Evolutionary conservation across 2,888 invertebrate genomes (phyloP), one percentile per base, ranked within the genome.

Genomic region (Eristalinus aeneus): DNA sequence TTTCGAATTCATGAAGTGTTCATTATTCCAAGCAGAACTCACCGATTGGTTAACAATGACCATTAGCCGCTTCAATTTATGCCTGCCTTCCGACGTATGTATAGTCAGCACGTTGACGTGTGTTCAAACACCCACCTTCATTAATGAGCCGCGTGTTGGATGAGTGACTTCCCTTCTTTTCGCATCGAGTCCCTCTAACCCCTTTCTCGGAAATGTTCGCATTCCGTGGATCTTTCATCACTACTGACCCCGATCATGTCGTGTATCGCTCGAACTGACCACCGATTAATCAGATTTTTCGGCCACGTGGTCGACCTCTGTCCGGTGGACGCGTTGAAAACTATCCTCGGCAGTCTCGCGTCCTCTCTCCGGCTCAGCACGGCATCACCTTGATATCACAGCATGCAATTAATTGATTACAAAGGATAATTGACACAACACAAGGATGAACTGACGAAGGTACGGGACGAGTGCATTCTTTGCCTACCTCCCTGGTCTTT

Each of bases 401-500:
- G 90, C 90, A 89, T 90, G 91, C 89, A 90, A 90, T 90, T 91
- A 90, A 90, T 90, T 91, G 90, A 91, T 91, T 90, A 90, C 86
- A 86, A 82, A 82, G 71, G 86, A 86, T 86, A 86, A 86, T 82
- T 86, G 82, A 78, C 27, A 78, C 23, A 56, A 79, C 68, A 78
- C 31, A 68, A 20, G 11, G 34, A 61, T 10, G 10, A 4, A 54
- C 27, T 3, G 11, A 23, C 10, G 46, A 46, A 8, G 46, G 46
- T 1, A 8, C n/a, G 46, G 16, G 6, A 10, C 27, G 58, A 56
- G 61, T 63, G 36, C 46, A 56, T 32, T 10, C 1, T 20, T 69
- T 69, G 23, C 61, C 67, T 53, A 27, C 34, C 64, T 22, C 10
- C 5, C 5, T 6, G 46, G 31, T 34, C 46, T 64, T 81, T 81